These are phyloP conservation scores for Boloria selene DNA, from an alignment of 2,888 invertebrate species.

Conservation along the genomic window DNA sequence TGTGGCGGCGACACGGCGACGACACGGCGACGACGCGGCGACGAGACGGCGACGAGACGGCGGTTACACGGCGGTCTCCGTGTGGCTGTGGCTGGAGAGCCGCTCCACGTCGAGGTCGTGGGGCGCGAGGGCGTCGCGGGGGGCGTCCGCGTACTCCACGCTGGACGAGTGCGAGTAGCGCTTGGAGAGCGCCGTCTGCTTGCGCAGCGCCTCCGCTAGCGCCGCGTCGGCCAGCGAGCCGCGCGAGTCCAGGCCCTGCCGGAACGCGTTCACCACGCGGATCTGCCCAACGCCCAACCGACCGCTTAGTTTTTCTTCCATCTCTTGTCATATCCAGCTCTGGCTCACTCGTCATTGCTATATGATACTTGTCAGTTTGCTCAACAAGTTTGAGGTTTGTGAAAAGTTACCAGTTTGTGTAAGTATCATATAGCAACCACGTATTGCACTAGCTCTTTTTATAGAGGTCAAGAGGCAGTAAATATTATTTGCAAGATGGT, in stretches of 20 bases:
- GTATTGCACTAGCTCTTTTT: slow-evolving; percentile 19
- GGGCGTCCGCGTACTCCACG: slow-evolving; percentile 93
- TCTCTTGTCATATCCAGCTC: slow-evolving; percentile 26
- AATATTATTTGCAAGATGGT: not conserved
- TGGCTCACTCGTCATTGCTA: slow-evolving; percentile 30
- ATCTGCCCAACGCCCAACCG: slow-evolving; percentile 87
- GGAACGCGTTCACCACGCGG: slow-evolving; percentile 99
- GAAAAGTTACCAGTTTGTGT: not conserved
- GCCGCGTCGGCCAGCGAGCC: slow-evolving; percentile 96
- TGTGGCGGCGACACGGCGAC: slow-evolving; percentile 42
- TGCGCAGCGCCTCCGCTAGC: slow-evolving; percentile 95
- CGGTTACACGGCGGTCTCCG: slow-evolving; percentile 94
- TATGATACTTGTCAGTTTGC: slow-evolving; percentile 15
- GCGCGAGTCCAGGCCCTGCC: slow-evolving; percentile 98
- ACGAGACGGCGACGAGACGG: slow-evolving; percentile 86
- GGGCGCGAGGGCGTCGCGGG: slow-evolving; percentile 93
- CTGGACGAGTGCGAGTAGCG: slow-evolving; percentile 94
- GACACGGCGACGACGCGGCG: slow-evolving; percentile 41
- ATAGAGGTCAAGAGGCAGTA: slow-evolving; percentile 11
- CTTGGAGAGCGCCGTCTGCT: slow-evolving; percentile 95
- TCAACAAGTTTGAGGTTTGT: no score
- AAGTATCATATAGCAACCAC: slow-evolving; percentile 30
- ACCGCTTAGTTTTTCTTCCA: slow-evolving; percentile 42
- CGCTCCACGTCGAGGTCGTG: slow-evolving; percentile 96
- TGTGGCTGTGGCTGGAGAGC: slow-evolving; percentile 95